A percentile compares a stretch with the other conserved stretches of the same genome.
These are phyloP conservation scores for Polypedilum vanderplanki DNA, from an alignment of 1,140 invertebrate genomes.

Conservation along the genomic window DNA sequence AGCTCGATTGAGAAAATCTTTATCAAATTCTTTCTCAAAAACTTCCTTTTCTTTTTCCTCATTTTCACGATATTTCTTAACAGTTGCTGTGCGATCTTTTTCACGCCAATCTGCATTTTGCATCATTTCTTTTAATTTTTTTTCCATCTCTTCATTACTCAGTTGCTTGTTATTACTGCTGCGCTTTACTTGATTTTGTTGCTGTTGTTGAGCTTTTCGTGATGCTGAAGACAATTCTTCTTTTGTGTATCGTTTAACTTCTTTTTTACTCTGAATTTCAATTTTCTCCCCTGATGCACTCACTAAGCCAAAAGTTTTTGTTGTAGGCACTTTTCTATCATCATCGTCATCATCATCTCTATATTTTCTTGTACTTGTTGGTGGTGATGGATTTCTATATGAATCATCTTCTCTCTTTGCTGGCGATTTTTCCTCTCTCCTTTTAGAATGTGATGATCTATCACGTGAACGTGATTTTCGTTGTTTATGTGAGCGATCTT, in stretches of 20 bases:
- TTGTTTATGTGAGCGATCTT: conserved; percentile 1
- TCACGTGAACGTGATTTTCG: conserved; percentile 14
- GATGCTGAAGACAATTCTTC: conserved; percentile 35
- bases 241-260: conserved; percentile 30
- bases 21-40: conserved; percentile 43
- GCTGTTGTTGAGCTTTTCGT: conserved; percentile 34
- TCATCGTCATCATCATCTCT: conserved; percentile 33
- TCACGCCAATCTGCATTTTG: conserved; percentile 66
- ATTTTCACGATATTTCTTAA: conserved; percentile 57
- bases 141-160: conserved; percentile 63
- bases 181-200: conserved; percentile 38
- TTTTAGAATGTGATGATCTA: neutral
- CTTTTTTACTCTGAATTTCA: conserved; percentile 30
- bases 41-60: conserved; percentile 51
- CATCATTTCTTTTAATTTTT: conserved; percentile 71
- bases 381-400: neutral
- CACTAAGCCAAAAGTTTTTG: conserved; percentile 44
- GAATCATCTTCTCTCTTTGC: neutral
- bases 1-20: conserved; percentile 54
- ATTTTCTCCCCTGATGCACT: conserved; percentile 47
- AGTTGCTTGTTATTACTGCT: conserved; percentile 42
- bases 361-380: neutral
- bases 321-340: conserved; percentile 31
- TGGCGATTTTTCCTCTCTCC: neutral
- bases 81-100: conserved; percentile 55